A percentile compares a stretch with the other conserved stretches of the same genome.
These are phyloP conservation scores for Haliclona indistincta DNA, from an alignment of 37 sponge, comb jelly and placozoan genomes.

Conservation along the genomic window DNA sequence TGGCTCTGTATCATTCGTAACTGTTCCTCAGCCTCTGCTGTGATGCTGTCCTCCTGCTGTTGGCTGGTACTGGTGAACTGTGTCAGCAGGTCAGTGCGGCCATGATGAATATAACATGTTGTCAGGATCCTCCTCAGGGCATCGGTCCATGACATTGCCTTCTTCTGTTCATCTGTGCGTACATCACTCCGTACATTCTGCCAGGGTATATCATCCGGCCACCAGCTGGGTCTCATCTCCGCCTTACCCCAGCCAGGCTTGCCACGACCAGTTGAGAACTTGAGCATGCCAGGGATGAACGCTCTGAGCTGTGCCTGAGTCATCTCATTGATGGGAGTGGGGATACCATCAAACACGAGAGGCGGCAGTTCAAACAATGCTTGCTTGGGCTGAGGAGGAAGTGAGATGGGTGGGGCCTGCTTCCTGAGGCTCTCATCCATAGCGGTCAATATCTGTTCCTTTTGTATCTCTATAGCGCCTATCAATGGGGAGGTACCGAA, in stretches of 20 bases:
- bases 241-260: slow-evolving; percentile 97
- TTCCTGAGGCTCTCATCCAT: slow-evolving; percentile 58
- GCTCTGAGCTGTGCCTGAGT: slow-evolving; percentile 92
- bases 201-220: slow-evolving; percentile 91
- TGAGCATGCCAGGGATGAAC: slow-evolving; percentile 88
- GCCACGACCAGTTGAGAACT: slow-evolving; percentile 80
- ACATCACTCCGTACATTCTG: slow-evolving; percentile 84
- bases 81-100: slow-evolving; percentile 80
- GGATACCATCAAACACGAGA: slow-evolving; percentile 87
- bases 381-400: background rate
- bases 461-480: slow-evolving; percentile 56
- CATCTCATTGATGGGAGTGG: slow-evolving; percentile 92
- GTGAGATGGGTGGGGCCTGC: slow-evolving; percentile 16
- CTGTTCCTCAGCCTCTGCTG: background rate
- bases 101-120: slow-evolving; percentile 78
- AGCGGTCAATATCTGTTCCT: slow-evolving; percentile 41
- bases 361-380: slow-evolving; percentile 81
- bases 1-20: background rate
- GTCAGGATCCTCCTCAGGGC: slow-evolving; percentile 74
- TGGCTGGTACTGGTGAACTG: slow-evolving; percentile 52
- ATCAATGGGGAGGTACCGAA: slow-evolving; percentile 81
- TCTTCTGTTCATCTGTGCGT: slow-evolving; percentile 72
- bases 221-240: slow-evolving; percentile 83
- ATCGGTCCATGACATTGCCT: slow-evolving; percentile 76
- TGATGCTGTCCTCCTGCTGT: background rate